Conservation (phyloP, 2,888 invertebrate genomes). For the Oxyteleia sp. region DNA sequence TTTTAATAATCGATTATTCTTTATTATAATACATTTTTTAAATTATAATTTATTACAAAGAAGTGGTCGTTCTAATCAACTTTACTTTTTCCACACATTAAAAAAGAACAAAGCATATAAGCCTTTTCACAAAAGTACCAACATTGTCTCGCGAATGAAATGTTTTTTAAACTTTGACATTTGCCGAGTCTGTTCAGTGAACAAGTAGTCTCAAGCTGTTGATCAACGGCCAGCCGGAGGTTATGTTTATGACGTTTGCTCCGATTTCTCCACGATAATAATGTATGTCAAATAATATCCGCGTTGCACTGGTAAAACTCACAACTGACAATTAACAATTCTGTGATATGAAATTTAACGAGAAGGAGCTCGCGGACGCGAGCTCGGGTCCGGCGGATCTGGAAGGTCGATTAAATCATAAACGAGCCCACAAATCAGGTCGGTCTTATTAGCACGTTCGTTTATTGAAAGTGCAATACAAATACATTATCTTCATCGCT, state of each 20-base stretch:
- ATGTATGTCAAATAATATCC: slow-evolving; percentile 10
- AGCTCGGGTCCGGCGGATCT: too few species aligned
- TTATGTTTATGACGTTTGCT: slow-evolving; percentile 55
- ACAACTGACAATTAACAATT: slow-evolving; percentile 12
- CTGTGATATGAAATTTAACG: slow-evolving; percentile 88
- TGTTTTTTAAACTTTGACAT: not conserved
- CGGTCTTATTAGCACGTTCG: slow-evolving; percentile 47
- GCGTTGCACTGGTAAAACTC: slow-evolving; percentile 21
- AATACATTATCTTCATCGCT: slow-evolving; percentile 1
- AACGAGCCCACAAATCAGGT: slow-evolving; percentile 87
- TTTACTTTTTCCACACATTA: slow-evolving; percentile 7
- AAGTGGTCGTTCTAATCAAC: too few species aligned
- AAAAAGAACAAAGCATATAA: not conserved
- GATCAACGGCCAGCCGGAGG: not conserved
- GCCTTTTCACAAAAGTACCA: not conserved
- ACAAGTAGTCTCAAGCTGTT: too few species aligned
- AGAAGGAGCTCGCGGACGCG: too few species aligned
- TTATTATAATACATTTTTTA: too few species aligned
- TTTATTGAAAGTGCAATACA: slow-evolving; percentile 24
- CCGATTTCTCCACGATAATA: slow-evolving; percentile 15
- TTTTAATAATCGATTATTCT: too few species aligned
- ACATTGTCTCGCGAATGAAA: not conserved
- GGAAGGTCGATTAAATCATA: slow-evolving; percentile 92
- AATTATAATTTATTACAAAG: too few species aligned
- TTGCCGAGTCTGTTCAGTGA: not conserved